Base-by-base conservation (phyloP, 2,113 vertebrate species). In the Chroicocephalus ridibundus region DNA sequence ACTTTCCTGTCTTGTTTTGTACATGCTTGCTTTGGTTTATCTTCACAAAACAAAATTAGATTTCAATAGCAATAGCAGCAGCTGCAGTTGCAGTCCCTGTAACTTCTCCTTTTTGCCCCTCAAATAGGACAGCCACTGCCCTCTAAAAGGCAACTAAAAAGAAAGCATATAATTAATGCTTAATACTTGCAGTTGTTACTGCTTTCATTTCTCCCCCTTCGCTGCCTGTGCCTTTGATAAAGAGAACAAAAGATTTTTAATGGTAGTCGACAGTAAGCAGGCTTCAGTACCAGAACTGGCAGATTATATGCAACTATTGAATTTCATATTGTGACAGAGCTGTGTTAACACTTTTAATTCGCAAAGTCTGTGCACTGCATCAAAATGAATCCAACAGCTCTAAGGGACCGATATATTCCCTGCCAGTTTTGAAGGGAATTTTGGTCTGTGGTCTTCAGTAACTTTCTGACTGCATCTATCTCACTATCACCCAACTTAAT, bases 291-390 rank as follows among this genome's bases (percentile, higher is more conserved):
- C 54, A 72, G 82, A 90, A 86, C 46, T 74, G 87, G 58, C 85
- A 80, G 75, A 80, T 86, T 86, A 90, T 51, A 77, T 80, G 70
- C 58, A 90, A 38, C 85, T 86, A 49, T 57, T 86, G 84, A 80
- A 94, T 94, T 91, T 77, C 71, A 40, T 88, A 61, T 94, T 90
- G 71, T 93, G 90, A 74, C 90, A 93, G 87, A 94, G 70, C 69
- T 71, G 16, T 79, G 74, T 83, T 95, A 87, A 83, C 25, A 15
- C 20, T 90, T 96, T 61, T 80, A 88, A 90, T 93, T 93, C 85
- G 74, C 71, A 9, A 72, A 46, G n/a, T 82, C 68, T 83, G 58
- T 90, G 75, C 47, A n/a, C 51, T 82, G 84, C 79, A 86, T 93
- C 42, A 82, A n/a, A 94, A 95, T 91, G 11, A 95, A 86, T 79